These are phyloP conservation scores for Nymphalis urticae DNA, from an alignment of 2,888 invertebrate genomes.

Conservation along the genomic window DNA sequence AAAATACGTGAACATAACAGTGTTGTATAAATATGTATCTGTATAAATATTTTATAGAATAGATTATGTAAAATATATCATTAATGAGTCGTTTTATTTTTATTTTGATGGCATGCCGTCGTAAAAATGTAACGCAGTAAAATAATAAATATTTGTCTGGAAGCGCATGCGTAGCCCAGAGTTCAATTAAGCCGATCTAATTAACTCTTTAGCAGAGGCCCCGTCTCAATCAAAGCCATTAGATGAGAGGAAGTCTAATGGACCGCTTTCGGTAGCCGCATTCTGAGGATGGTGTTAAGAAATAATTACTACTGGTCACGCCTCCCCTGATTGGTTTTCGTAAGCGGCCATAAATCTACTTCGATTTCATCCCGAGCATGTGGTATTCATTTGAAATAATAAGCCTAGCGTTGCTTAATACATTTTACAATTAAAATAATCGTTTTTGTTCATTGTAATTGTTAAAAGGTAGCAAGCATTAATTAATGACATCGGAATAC, in stretches of 20 bases:
- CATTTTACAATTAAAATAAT: slow-evolving; percentile 46
- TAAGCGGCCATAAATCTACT: slow-evolving; percentile 71
- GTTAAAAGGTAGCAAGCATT: slow-evolving; percentile 32
- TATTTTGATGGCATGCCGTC: slow-evolving; percentile 17
- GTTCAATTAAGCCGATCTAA: slow-evolving; percentile 54
- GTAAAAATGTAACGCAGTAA: slow-evolving; percentile 19
- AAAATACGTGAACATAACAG: neutral
- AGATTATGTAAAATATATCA: neutral
- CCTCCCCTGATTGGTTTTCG: slow-evolving; percentile 77
- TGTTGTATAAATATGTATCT: too few relatives aligned
- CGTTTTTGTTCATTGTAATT: slow-evolving; percentile 45
- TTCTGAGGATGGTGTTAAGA: slow-evolving; percentile 75
- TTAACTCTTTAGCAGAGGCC: slow-evolving; percentile 56
- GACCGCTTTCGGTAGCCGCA: slow-evolving; percentile 66
- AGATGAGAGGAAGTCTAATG: slow-evolving; percentile 63
- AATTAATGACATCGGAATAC: slow-evolving; percentile 59
- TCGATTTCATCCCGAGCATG: slow-evolving; percentile 56
- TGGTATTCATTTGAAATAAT: slow-evolving; percentile 66
- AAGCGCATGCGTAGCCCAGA: slow-evolving; percentile 20
- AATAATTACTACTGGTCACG: slow-evolving; percentile 76
- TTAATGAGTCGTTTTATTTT: neutral
- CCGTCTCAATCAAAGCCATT: slow-evolving; percentile 67
- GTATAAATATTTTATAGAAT: neutral
- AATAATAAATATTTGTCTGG: slow-evolving; percentile 38
- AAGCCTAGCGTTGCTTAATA: slow-evolving; percentile 55